Conservation (phyloP, 2,888 invertebrate species). For the Pachycephus smyrnensis region DNA sequence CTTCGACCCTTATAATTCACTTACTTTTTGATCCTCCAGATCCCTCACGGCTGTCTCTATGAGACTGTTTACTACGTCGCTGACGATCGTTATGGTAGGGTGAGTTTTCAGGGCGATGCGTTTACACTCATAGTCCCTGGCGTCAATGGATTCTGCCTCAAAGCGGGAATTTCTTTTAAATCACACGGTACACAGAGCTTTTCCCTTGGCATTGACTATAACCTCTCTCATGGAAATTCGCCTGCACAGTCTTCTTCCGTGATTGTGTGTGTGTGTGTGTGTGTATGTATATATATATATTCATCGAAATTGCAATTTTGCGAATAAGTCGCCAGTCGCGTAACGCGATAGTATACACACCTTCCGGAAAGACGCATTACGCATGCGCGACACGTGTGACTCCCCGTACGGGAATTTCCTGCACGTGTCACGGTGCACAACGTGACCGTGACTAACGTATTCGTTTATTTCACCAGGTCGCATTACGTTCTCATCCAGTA, state of each 20-base stretch:
- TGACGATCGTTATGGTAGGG: neutral
- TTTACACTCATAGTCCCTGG: neutral
- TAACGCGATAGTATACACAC: neutral
- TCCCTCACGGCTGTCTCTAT: neutral
- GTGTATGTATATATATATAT: no score
- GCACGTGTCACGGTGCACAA: conserved; percentile 8
- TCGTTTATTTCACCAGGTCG: conserved; percentile 1
- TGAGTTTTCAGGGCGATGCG: neutral
- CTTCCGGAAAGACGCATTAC: neutral
- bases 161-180: neutral
- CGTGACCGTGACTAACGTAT: conserved; percentile 5
- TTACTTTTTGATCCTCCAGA: no score
- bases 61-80: neutral
- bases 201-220: neutral
- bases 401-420: conserved; percentile 4
- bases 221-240: no score
- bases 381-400: conserved; percentile 1
- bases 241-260: neutral
- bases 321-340: neutral
- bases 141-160: neutral
- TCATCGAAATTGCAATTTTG: neutral
- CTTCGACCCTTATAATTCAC: no score
- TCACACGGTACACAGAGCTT: neutral
- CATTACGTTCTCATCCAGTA: conserved; percentile 1
- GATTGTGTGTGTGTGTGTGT: neutral